Percentiles rank a stretch among this genome's conserved stretches.
phyloP scores from a whole-genome alignment of 1,140 invertebrate genomes.

The Saccostrea cuccullata region DNA sequence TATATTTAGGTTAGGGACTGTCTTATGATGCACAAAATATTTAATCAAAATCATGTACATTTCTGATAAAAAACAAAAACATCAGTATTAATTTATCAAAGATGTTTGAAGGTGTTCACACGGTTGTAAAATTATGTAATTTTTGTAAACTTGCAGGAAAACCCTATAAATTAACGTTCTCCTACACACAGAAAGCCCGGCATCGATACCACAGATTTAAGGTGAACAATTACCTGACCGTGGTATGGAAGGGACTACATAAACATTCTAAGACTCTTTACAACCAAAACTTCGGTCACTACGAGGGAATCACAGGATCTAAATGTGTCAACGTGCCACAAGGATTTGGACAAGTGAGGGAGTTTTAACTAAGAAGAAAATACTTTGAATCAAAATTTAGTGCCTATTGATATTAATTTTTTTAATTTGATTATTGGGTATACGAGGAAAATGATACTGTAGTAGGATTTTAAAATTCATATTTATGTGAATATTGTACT shows the following conservation, averaged over 20 bases:
- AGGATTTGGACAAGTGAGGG: not conserved
- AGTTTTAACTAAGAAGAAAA: not conserved
- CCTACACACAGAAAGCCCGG: not conserved
- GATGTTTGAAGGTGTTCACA: not conserved
- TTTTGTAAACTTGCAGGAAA: not conserved
- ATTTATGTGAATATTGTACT: no score
- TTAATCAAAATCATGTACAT: not conserved
- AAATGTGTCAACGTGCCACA: constrained; percentile 10
- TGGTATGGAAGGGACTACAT: not conserved
- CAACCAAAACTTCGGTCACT: not conserved
- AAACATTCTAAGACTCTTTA: not conserved
- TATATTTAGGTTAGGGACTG: not conserved
- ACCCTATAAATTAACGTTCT: not conserved
- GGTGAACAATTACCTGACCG: not conserved
- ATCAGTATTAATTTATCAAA: not conserved
- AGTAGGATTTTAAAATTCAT: no score
- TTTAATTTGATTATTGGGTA: no score
- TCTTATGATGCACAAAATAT: no score
- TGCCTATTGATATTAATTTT: no score
- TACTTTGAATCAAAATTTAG: no score
- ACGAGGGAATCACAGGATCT: not conserved
- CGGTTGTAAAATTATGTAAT: not conserved
- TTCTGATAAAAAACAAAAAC: not conserved
- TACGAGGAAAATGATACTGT: no score
- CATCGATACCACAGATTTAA: not conserved